phyloP scores from a whole-genome alignment of 2,797 vertebrate genomes.

The Brachymystax lenok region DNA sequence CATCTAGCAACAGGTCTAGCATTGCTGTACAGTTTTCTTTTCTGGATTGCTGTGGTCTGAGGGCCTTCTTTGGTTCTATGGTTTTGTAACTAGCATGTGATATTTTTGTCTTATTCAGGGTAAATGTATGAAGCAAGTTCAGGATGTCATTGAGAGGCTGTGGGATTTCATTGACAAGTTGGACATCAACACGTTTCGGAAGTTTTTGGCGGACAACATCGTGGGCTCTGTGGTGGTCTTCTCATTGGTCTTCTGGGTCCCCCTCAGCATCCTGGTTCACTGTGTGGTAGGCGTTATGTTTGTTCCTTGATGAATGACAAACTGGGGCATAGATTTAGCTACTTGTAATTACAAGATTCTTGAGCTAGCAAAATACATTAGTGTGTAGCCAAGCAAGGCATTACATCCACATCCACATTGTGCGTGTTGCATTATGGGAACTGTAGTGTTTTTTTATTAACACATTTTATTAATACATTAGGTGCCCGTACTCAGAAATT shows the following conservation, averaged over 20 bases:
- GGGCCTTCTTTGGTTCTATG: not conserved
- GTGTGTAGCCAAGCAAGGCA: no score
- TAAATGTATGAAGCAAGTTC: slow-evolving; percentile 94
- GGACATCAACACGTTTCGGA: slow-evolving; percentile 94
- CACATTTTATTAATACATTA: not conserved
- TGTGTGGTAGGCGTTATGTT: slow-evolving; percentile 83
- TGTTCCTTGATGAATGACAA: not conserved
- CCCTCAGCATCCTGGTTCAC: slow-evolving; percentile 94
- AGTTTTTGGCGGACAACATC: slow-evolving; percentile 94
- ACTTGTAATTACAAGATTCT: no score
- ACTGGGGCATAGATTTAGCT: not conserved
- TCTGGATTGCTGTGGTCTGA: not conserved
- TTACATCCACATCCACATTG: no score
- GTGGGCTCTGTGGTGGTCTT: slow-evolving; percentile 95
- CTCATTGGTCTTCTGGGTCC: slow-evolving; percentile 93
- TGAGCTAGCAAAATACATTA: no score
- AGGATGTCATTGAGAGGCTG: slow-evolving; percentile 93
- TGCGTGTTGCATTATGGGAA: not conserved
- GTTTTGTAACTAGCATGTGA: not conserved
- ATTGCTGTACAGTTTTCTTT: not conserved
- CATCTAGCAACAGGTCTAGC: not conserved
- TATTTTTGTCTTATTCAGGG: slow-evolving; percentile 72
- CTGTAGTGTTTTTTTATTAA: not conserved
- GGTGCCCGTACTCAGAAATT: no score
- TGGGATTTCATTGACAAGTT: slow-evolving; percentile 98